These are phyloP conservation scores for Cotesia vestalis DNA, from an alignment of 1,140 invertebrate genomes.

Conservation along the genomic window DNA sequence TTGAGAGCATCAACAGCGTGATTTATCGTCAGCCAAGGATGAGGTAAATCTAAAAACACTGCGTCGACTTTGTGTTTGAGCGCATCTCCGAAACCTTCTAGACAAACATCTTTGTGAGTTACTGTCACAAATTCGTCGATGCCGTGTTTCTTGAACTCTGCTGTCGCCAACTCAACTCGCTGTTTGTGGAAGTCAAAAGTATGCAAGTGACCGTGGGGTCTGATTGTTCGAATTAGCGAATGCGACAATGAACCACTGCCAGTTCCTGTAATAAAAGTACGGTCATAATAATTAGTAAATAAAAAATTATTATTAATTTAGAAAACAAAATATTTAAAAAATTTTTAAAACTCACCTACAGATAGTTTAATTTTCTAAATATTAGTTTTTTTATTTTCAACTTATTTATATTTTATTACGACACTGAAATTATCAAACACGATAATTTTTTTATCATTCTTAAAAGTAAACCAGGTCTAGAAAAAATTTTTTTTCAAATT, in stretches of 20 bases:
- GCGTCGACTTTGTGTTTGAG: slow-evolving; percentile 84
- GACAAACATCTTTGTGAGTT: slow-evolving; percentile 81
- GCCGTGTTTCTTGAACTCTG: slow-evolving; percentile 90
- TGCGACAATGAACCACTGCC: slow-evolving; percentile 97
- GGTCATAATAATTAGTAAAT: slow-evolving; percentile 37
- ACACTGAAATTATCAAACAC: too few species aligned
- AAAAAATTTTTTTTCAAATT: too few species aligned
- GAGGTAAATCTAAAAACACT: slow-evolving; percentile 95
- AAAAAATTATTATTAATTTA: slow-evolving; percentile 23
- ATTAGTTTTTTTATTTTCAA: too few species aligned
- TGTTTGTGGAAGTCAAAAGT: slow-evolving; percentile 98
- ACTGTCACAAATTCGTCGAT: slow-evolving; percentile 84
- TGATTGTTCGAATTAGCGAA: slow-evolving; percentile 84
- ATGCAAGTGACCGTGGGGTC: slow-evolving; percentile 89
- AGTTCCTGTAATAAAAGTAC: slow-evolving; percentile 73
- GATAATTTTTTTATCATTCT: too few species aligned
- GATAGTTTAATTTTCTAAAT: too few species aligned
- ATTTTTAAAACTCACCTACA: too few species aligned
- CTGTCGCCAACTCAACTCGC: slow-evolving; percentile 77
- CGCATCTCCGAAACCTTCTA: slow-evolving; percentile 85
- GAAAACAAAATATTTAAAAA: background rate
- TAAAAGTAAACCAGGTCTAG: too few species aligned
- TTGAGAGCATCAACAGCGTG: slow-evolving; percentile 79
- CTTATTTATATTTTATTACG: too few species aligned
- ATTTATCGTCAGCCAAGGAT: slow-evolving; percentile 91